Base-by-base conservation (phyloP, 92 coral and sea anemone genomes). In the Siderastrea siderea region DNA sequence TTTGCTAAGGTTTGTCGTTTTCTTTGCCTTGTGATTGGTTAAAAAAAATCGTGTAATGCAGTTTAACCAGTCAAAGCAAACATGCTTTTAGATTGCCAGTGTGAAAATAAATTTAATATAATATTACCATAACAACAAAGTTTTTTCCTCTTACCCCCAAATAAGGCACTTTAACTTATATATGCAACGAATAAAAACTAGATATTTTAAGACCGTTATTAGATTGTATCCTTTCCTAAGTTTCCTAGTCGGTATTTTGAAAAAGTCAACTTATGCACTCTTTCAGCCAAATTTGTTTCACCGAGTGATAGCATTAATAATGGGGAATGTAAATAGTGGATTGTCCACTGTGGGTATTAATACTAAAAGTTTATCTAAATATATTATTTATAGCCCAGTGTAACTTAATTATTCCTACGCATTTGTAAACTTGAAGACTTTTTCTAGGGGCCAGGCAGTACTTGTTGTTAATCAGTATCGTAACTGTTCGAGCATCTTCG, bases 341-440 rank as follows among this genome's bases (percentile, higher is more conserved):
- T 17, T 50, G 60, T 19, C 46, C 46, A 54, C 47, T 19, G 4
- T 69, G 86, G 58, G 74, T 81, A 54, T 82, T 57, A 38, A 82
- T 55, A 46, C 45, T 7, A 26, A 71, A 10, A n/a, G 5, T 4
- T 81, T 19, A 15, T 71, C 75, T 38, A 70, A 19, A 80, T 80
- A 69, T 81, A 73, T 69, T 81, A 82, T 82, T 82, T 82, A 82
- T 82, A 70, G 65, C 48, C 26, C 45, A 51, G 44, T 74, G 47
- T 57, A 82, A 52, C 76, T 26, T 81, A 67, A 68, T 54, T 66
- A 79, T 64, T 19, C 60, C 4, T 51, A 54, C 75, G 47, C 77
- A 80, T 15, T 69, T 81, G 47, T 58, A 47, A 63, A 71, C 68
- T 71, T 70, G 8, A 70, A 82, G 69, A 47, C 69, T 82, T 69